phyloP scores from a whole-genome alignment of 1,140 invertebrate genomes.

The Caenorhabditis briggsae region DNA sequence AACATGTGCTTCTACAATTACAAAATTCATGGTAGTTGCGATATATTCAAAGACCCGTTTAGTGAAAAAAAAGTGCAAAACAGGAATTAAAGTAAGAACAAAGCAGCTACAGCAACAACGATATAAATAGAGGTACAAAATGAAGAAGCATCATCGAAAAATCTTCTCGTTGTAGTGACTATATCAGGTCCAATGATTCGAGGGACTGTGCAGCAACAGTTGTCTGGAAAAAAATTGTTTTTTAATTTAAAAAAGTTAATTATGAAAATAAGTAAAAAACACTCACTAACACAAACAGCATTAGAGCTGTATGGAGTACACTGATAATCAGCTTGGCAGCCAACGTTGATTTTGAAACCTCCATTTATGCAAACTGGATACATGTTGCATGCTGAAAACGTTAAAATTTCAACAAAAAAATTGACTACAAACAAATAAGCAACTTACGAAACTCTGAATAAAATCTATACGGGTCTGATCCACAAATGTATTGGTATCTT shows the following conservation, averaged over 20 bases:
- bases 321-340: slow-evolving; percentile 27
- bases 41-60: not conserved
- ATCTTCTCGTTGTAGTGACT: not conserved
- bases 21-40: no score
- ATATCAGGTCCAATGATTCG: slow-evolving; percentile 11
- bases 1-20: no score
- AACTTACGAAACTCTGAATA: slow-evolving; percentile 57
- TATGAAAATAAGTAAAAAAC: not conserved
- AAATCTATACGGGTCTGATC: slow-evolving; percentile 40
- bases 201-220: slow-evolving; percentile 50
- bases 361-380: slow-evolving; percentile 52
- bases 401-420: no score
- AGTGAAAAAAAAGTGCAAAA: not conserved
- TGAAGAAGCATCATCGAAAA: not conserved
- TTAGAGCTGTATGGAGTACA: slow-evolving; percentile 16
- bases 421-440: no score
- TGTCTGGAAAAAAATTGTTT: slow-evolving; percentile 36
- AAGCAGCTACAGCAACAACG: not conserved
- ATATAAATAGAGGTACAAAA: not conserved
- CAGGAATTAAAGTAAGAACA: not conserved
- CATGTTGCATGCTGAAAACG: slow-evolving; percentile 59
- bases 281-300: slow-evolving; percentile 39
- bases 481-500: slow-evolving; percentile 53
- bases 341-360: slow-evolving; percentile 55
- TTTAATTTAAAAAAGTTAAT: not conserved